Conservation (phyloP, 2,888 invertebrate genomes). For the Adelognathus sp. region DNA sequence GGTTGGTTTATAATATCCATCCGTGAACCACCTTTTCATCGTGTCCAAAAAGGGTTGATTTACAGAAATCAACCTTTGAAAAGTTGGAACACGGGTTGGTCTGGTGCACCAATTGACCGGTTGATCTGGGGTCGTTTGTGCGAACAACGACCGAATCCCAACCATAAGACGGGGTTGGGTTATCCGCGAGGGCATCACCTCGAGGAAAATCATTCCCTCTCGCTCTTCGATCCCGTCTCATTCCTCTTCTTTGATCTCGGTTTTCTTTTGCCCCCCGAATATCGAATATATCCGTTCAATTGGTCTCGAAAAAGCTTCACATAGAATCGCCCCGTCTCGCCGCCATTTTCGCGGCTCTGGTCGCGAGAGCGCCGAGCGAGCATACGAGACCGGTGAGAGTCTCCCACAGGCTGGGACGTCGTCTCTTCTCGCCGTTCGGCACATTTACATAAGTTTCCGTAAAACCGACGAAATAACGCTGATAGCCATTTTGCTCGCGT, state of each 20-base stretch:
- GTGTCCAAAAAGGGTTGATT: too few species aligned
- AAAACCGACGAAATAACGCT: slow-evolving; percentile 41
- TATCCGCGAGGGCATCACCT: too few species aligned
- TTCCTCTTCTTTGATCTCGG: not conserved
- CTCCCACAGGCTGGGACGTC: slow-evolving; percentile 79
- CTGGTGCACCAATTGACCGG: too few species aligned
- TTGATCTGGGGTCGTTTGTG: too few species aligned
- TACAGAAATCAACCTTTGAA: too few species aligned
- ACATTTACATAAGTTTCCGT: slow-evolving; percentile 34
- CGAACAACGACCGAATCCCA: too few species aligned
- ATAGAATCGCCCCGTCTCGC: slow-evolving; percentile 73
- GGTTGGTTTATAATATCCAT: too few species aligned
- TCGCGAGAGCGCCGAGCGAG: slow-evolving; percentile 80
- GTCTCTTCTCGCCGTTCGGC: slow-evolving; percentile 64
- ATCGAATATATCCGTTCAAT: slow-evolving; percentile 26
- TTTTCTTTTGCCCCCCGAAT: slow-evolving; percentile 16
- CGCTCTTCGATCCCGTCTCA: too few species aligned
- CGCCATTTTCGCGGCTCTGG: slow-evolving; percentile 79
- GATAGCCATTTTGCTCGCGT: slow-evolving; percentile 18
- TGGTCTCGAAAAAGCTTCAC: slow-evolving; percentile 60
- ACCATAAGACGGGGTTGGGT: too few species aligned
- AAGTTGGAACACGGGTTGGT: too few species aligned
- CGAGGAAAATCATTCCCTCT: too few species aligned
- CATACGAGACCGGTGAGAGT: slow-evolving; percentile 81
- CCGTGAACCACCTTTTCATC: too few species aligned